These are phyloP conservation scores for Callorhinus ursinus DNA, from an alignment of 2,113 vertebrate species.

Conservation along the genomic window DNA sequence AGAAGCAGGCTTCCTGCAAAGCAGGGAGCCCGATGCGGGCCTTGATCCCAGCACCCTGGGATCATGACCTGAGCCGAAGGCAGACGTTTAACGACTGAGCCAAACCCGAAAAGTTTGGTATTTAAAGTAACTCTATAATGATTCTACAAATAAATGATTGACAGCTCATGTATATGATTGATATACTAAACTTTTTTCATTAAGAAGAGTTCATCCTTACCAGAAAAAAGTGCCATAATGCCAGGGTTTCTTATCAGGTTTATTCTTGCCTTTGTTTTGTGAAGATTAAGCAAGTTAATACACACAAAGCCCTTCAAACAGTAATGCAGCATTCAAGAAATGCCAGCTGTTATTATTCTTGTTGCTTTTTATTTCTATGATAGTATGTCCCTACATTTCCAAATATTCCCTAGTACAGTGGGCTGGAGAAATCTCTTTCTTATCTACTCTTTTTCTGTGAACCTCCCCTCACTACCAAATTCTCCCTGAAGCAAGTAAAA, in stretches of 20 bases:
- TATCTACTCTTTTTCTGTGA: slow-evolving; percentile 51
- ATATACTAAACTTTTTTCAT: neutral
- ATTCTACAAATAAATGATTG: neutral
- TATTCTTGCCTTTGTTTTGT: slow-evolving; percentile 56
- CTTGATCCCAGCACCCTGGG: no score
- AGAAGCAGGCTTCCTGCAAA: no score
- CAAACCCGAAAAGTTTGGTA: neutral
- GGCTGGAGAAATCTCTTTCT: slow-evolving; percentile 39
- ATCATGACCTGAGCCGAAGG: no score
- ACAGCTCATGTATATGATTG: neutral
- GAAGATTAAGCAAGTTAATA: slow-evolving; percentile 57
- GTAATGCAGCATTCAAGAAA: slow-evolving; percentile 29
- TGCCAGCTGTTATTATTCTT: neutral
- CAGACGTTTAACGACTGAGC: no score
- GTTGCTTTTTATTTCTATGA: neutral
- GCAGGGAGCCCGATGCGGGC: no score
- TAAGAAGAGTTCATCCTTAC: neutral
- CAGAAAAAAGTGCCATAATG: neutral
- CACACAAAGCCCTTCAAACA: slow-evolving; percentile 16
- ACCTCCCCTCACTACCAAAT: slow-evolving; percentile 46
- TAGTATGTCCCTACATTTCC: slow-evolving; percentile 44
- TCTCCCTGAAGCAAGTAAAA: slow-evolving; percentile 71
- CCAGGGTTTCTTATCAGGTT: slow-evolving; percentile 8
- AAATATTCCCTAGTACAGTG: slow-evolving; percentile 40
- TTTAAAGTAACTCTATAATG: neutral